Conservation (phyloP, 1,140 invertebrate species). For the Zaprionus africanus region DNA sequence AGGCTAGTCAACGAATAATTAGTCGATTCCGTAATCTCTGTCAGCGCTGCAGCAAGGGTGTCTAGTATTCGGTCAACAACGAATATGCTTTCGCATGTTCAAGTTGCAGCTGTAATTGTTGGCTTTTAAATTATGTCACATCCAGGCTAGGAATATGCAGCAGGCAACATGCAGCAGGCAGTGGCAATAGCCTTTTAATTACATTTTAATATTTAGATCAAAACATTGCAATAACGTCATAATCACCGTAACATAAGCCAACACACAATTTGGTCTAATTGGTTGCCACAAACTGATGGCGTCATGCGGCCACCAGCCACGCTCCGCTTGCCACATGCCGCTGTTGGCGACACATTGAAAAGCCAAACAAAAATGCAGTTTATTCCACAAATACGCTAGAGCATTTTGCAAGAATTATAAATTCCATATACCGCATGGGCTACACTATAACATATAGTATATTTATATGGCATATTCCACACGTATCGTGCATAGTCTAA, state of each 20-base stretch:
- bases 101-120: constrained; percentile 2
- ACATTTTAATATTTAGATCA: constrained; percentile 66
- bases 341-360: constrained; percentile 48
- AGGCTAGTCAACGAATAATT: no score
- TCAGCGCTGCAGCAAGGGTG: neutral
- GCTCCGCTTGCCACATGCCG: constrained; percentile 14
- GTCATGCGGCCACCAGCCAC: constrained; percentile 34
- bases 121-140: constrained; percentile 13
- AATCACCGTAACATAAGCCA: constrained; percentile 29
- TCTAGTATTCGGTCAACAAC: neutral
- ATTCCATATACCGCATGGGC: constrained; percentile 2
- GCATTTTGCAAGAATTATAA: constrained; percentile 53
- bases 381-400: constrained; percentile 58
- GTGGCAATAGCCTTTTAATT: constrained; percentile 55
- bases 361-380: constrained; percentile 52
- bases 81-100: neutral
- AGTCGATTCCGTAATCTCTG: no score
- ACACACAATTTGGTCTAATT: constrained; percentile 62
- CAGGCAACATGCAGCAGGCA: constrained; percentile 9
- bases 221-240: constrained; percentile 48
- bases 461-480: neutral
- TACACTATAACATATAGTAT: neutral
- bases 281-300: constrained; percentile 54
- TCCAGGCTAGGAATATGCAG: neutral
- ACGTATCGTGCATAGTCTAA: neutral